phyloP scores from a whole-genome alignment of 1,140 invertebrate species.

The Caerostris extrusa region DNA sequence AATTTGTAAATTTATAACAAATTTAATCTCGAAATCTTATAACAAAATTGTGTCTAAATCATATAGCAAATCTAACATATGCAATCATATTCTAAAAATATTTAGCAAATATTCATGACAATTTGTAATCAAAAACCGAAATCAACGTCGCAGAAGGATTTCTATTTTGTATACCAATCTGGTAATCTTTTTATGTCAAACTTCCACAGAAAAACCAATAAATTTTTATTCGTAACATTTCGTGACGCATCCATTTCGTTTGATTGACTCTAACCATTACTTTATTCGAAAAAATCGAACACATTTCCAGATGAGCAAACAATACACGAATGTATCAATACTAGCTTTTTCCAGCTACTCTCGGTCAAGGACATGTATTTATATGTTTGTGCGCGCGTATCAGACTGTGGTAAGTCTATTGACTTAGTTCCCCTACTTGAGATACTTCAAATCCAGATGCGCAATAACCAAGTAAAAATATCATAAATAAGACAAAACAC shows the following conservation, averaged over 20 bases:
- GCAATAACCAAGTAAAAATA: background rate
- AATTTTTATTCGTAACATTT: background rate
- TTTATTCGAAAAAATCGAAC: background rate
- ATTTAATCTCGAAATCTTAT: no score
- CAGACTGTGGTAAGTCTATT: background rate
- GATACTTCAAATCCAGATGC: constrained; percentile 3
- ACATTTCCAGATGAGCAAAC: constrained; percentile 8
- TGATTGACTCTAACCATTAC: background rate
- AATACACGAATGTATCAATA: background rate
- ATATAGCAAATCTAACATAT: no score
- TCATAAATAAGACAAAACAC: background rate
- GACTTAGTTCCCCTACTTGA: background rate
- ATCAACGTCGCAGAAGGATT: background rate
- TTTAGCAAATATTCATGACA: no score
- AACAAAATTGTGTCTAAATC: no score
- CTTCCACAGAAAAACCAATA: background rate
- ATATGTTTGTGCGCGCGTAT: constrained; percentile 13
- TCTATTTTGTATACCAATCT: background rate
- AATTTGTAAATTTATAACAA: no score
- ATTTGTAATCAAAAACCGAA: no score
- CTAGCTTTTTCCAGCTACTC: background rate
- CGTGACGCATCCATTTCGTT: background rate
- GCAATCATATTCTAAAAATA: no score
- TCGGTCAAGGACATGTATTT: constrained; percentile 34
- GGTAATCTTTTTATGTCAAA: no score